phyloP scores from a whole-genome alignment of 2,888 invertebrate genomes.

The Acleris sparsana region DNA sequence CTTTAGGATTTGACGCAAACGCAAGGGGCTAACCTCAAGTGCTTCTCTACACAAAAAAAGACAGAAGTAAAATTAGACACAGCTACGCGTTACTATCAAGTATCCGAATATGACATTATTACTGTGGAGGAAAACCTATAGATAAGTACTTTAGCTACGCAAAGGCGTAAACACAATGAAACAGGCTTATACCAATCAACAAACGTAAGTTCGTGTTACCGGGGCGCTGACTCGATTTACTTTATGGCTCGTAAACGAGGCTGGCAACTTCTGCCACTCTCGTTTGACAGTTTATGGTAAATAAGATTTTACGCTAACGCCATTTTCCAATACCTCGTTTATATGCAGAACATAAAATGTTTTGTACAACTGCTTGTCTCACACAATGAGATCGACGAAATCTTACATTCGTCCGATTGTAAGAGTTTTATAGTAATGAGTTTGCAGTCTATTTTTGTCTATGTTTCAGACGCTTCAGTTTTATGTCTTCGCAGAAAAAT shows the following conservation, averaged over 20 bases:
- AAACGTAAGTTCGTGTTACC: slow-evolving; percentile 11
- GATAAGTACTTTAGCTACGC: too few species aligned
- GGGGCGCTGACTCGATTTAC: slow-evolving; percentile 68
- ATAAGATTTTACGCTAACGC: slow-evolving; percentile 73
- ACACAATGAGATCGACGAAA: slow-evolving; percentile 38
- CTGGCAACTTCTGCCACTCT: slow-evolving; percentile 70
- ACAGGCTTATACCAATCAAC: slow-evolving; percentile 17
- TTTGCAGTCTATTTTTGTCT: too few species aligned
- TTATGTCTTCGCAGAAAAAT: too few species aligned
- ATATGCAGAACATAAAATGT: slow-evolving; percentile 56
- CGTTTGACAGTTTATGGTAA: slow-evolving; percentile 74
- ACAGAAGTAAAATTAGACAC: too few species aligned
- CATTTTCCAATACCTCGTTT: slow-evolving; percentile 61
- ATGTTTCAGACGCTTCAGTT: too few species aligned
- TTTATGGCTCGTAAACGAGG: slow-evolving; percentile 79
- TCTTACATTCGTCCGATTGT: slow-evolving; percentile 17
- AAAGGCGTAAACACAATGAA: not conserved
- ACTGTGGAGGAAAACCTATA: too few species aligned
- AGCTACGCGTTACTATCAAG: too few species aligned
- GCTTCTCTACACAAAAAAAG: too few species aligned
- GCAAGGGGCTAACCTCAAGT: too few species aligned
- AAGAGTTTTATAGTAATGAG: slow-evolving; percentile 1
- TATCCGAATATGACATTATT: too few species aligned
- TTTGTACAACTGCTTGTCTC: slow-evolving; percentile 53
- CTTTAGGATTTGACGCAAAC: too few species aligned